These are phyloP conservation scores for Silurus aristotelis DNA, from an alignment of 2,797 vertebrate species.

Conservation along the genomic window DNA sequence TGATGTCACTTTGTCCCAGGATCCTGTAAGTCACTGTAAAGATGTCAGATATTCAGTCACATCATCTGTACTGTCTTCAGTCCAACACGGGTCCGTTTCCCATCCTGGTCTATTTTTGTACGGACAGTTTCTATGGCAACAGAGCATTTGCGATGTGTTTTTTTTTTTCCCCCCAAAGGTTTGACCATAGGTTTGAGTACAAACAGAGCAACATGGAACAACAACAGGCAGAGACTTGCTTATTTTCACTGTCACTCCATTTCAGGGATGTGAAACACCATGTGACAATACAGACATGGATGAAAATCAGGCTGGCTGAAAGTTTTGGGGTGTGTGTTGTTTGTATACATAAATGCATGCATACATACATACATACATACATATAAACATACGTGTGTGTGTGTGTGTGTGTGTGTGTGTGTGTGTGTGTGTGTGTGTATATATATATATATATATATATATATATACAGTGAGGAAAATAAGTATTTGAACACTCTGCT, in stretches of 20 bases:
- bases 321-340: background rate
- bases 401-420: no score
- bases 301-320: slow-evolving; percentile 19
- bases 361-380: no score
- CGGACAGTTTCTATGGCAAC: slow-evolving; percentile 77
- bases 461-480: no score
- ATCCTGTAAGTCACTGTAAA: background rate
- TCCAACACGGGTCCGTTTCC: slow-evolving; percentile 57
- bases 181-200: slow-evolving; percentile 60
- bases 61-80: slow-evolving; percentile 67
- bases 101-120: slow-evolving; percentile 73
- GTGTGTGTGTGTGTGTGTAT: no score
- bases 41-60: slow-evolving; percentile 63
- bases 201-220: slow-evolving; percentile 41
- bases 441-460: no score
- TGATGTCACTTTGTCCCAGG: background rate
- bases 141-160: slow-evolving; percentile 50
- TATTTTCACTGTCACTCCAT: slow-evolving; percentile 35
- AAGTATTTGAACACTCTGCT: no score
- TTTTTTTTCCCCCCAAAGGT: slow-evolving; percentile 52
- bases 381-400: no score
- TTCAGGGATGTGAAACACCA: background rate
- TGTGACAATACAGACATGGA: slow-evolving; percentile 1
- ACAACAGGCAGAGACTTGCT: slow-evolving; percentile 57
- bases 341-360: background rate